These are phyloP conservation scores for Saxicola maurus DNA, from an alignment of 2,797 vertebrate species.

Conservation along the genomic window DNA sequence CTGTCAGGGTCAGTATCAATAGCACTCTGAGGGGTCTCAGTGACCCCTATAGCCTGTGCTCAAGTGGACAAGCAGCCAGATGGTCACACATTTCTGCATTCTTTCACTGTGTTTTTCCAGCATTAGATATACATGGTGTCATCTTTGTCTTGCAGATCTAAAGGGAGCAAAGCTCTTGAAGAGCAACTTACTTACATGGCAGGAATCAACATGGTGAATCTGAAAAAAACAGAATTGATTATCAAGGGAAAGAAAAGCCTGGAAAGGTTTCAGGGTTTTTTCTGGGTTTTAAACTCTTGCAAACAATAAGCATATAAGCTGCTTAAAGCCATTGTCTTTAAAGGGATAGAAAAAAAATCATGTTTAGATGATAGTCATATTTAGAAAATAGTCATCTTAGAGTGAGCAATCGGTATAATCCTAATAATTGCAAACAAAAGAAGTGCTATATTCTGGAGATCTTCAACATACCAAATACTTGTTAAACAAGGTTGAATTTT, in stretches of 20 bases:
- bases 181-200: not conserved
- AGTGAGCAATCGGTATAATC: not conserved
- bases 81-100: slow-evolving; percentile 69
- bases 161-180: not conserved
- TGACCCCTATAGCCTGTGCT: slow-evolving; percentile 78
- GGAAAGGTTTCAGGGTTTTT: not conserved
- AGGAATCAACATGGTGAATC: not conserved
- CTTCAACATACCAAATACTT: not conserved
- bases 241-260: not conserved
- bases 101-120: slow-evolving; percentile 67
- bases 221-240: not conserved
- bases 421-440: not conserved
- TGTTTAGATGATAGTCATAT: not conserved
- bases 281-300: not conserved
- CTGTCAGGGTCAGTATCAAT: slow-evolving; percentile 62
- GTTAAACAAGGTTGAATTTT: not conserved
- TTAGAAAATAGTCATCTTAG: not conserved
- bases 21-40: slow-evolving; percentile 66
- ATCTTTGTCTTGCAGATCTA: slow-evolving; percentile 34
- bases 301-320: not conserved
- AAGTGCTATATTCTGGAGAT: not conserved
- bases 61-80: slow-evolving; percentile 74
- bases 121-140: not conserved
- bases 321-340: slow-evolving; percentile 4
- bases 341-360: slow-evolving; percentile 10